phyloP scores from a whole-genome alignment of 2,797 vertebrate genomes.

The Petrocephalus sullivani region DNA sequence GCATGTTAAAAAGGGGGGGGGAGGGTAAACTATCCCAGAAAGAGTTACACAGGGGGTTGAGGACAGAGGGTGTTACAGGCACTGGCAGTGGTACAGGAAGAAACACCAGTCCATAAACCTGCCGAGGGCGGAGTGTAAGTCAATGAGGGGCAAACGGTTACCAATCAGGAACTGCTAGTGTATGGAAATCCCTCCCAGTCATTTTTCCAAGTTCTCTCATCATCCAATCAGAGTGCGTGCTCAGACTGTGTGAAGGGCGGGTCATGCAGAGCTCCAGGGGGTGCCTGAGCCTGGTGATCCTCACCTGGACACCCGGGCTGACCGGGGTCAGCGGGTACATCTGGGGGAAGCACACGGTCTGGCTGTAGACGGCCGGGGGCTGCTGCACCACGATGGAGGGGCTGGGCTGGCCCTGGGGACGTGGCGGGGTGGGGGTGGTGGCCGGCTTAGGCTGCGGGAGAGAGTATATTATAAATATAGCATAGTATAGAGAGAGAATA shows the following conservation, averaged over 20 bases:
- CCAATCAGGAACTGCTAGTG: not conserved
- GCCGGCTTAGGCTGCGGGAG: constrained; percentile 86
- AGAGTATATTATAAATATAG: too few relatives aligned
- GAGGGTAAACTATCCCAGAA: not conserved
- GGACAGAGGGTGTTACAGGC: not conserved
- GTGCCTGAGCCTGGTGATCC: constrained; percentile 1
- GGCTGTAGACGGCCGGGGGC: constrained; percentile 84
- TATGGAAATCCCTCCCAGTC: not conserved
- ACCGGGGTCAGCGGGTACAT: constrained; percentile 95
- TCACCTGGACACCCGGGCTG: constrained; percentile 96
- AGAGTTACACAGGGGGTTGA: not conserved
- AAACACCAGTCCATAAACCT: not conserved
- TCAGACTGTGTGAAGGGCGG: not conserved
- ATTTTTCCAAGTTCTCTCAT: not conserved
- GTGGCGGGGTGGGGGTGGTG: constrained; percentile 89
- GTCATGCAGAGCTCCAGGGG: not conserved
- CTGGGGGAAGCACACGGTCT: constrained; percentile 94
- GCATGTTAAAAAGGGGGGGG: not conserved
- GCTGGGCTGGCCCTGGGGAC: constrained; percentile 94
- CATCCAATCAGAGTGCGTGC: not conserved
- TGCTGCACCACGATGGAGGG: constrained; percentile 95
- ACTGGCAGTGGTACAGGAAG: not conserved
- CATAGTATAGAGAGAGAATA: too few relatives aligned
- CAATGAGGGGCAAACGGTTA: not conserved
- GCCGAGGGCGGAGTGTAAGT: not conserved